phyloP scores from a whole-genome alignment of 2,797 vertebrate species.

The Parambassis ranga region DNA sequence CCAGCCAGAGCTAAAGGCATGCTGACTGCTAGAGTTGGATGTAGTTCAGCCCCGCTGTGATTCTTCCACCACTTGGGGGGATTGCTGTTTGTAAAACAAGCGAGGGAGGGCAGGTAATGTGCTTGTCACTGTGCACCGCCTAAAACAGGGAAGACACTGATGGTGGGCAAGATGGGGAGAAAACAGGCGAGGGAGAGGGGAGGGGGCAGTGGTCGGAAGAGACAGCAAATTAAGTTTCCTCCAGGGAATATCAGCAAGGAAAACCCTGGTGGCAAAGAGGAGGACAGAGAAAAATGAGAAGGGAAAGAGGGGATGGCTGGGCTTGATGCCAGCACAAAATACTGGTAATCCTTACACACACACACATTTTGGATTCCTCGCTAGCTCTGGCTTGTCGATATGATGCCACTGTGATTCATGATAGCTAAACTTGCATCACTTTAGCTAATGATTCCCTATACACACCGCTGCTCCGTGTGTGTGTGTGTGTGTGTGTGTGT shows the following conservation, averaged over 20 bases:
- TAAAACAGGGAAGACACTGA: slow-evolving; percentile 24
- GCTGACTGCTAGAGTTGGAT: slow-evolving; percentile 2
- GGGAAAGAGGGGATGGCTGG: slow-evolving; percentile 43
- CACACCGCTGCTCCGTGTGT: slow-evolving; percentile 44
- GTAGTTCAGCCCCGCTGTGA: not conserved
- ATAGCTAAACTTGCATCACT: slow-evolving; percentile 78
- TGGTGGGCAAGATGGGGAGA: slow-evolving; percentile 13
- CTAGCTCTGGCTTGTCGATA: slow-evolving; percentile 78
- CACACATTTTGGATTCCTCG: slow-evolving; percentile 65
- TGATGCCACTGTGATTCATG: slow-evolving; percentile 82
- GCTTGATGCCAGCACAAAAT: slow-evolving; percentile 70
- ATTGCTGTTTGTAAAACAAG: slow-evolving; percentile 29
- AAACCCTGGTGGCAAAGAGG: slow-evolving; percentile 45
- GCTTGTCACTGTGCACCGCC: slow-evolving; percentile 16
- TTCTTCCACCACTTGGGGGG: not conserved
- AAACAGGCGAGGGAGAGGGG: not conserved
- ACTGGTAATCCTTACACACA: slow-evolving; percentile 60
- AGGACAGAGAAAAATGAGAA: slow-evolving; percentile 61
- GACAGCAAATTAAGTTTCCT: slow-evolving; percentile 60
- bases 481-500: slow-evolving; percentile 8
- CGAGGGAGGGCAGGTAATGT: slow-evolving; percentile 16
- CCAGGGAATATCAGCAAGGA: slow-evolving; percentile 42
- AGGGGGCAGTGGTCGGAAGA: too few species aligned
- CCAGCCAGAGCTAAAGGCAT: slow-evolving; percentile 2
- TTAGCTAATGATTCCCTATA: slow-evolving; percentile 82